Evolutionary conservation across 2,888 invertebrate species (phyloP).

Genomic region (Congeria kusceri): DNA sequence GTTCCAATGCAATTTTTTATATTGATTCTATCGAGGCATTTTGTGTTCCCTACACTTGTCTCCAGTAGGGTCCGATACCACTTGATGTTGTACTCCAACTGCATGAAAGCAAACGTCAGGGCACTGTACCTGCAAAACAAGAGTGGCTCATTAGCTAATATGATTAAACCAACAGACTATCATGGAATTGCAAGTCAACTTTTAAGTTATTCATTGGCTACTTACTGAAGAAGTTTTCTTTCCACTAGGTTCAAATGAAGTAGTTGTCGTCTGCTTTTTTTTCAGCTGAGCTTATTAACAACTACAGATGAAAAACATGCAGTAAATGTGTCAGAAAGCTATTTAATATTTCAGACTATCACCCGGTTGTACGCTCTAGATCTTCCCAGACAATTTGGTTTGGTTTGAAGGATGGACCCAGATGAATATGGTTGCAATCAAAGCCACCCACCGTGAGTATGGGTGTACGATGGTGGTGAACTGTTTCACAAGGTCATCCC

Average conservation of each 20-base stretch:
- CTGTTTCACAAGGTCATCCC: slow-evolving; percentile 93
- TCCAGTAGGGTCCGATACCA: slow-evolving; percentile 97
- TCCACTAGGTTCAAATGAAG: no score
- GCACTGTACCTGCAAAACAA: slow-evolving; percentile 93
- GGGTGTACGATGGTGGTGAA: slow-evolving; percentile 98
- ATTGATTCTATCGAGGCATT: slow-evolving; percentile 93
- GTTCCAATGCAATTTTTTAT: slow-evolving; percentile 93
- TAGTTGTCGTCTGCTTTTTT: no score
- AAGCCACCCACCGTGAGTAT: slow-evolving; percentile 90
- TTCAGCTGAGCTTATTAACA: no score
- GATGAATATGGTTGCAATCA: no score
- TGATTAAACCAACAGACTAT: background rate
- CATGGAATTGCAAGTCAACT: background rate
- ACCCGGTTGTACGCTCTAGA: no score
- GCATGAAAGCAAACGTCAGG: slow-evolving; percentile 96
- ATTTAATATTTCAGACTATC: no score
- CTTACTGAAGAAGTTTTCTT: no score
- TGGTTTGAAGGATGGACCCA: no score
- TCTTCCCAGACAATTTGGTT: no score
- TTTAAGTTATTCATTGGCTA: background rate
- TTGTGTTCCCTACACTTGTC: slow-evolving; percentile 89
- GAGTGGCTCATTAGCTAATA: background rate
- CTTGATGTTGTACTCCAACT: slow-evolving; percentile 95
- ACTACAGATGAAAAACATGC: no score
- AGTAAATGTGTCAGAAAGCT: no score